These are phyloP conservation scores for Ladona fulva DNA, from an alignment of 1,140 invertebrate genomes.

Conservation along the genomic window DNA sequence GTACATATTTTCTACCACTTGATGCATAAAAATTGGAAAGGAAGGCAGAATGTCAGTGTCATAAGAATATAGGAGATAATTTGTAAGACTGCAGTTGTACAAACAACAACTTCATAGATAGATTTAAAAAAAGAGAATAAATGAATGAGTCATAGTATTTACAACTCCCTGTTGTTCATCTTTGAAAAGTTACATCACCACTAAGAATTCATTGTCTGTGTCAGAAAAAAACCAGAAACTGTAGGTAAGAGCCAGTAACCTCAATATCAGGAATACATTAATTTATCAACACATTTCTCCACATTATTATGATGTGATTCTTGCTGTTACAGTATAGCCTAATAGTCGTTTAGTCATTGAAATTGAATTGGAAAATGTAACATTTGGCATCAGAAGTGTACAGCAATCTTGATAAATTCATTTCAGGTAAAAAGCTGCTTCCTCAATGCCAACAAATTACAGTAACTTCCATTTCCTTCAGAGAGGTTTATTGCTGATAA, in stretches of 20 bases:
- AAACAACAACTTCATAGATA: too few species aligned
- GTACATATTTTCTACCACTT: background rate
- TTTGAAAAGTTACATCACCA: too few species aligned
- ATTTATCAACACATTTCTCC: too few species aligned
- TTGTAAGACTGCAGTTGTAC: too few species aligned
- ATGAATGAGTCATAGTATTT: too few species aligned
- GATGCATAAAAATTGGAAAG: background rate
- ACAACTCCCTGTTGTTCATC: too few species aligned
- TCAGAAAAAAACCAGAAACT: too few species aligned
- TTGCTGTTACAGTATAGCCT: background rate
- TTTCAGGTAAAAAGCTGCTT: background rate
- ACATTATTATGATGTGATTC: too few species aligned
- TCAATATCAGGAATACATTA: too few species aligned
- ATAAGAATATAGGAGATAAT: background rate
- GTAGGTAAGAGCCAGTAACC: too few species aligned
- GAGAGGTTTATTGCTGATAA: background rate
- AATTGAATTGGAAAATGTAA: background rate
- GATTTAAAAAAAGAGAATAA: too few species aligned
- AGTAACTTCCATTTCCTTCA: background rate
- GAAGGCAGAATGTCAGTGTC: background rate
- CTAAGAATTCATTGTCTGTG: too few species aligned
- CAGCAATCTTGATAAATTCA: background rate
- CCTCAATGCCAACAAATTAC: background rate
- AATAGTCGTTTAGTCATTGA: background rate
- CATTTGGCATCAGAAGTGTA: background rate